These are phyloP conservation scores for Poeciliopsis prolifica DNA, from an alignment of 2,113 vertebrate genomes.

Conservation along the genomic window DNA sequence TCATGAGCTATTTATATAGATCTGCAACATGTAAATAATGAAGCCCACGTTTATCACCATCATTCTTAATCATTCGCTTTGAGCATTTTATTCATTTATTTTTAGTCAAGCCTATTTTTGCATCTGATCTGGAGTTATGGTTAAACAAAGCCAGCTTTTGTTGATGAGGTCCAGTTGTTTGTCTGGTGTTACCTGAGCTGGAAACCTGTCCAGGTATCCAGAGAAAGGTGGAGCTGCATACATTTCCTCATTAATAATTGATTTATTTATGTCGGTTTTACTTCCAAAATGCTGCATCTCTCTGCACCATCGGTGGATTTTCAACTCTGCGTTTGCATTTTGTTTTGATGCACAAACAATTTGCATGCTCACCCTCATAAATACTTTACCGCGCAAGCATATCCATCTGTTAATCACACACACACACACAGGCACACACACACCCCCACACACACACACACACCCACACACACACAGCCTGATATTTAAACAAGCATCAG, in stretches of 20 bases:
- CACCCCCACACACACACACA: neutral
- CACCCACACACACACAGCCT: neutral
- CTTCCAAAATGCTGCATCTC: neutral
- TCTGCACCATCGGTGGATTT: neutral
- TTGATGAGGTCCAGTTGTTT: neutral
- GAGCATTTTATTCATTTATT: too few species aligned
- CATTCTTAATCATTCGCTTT: too few species aligned
- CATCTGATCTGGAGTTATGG: too few species aligned
- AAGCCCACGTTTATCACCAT: neutral
- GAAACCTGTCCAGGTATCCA: neutral
- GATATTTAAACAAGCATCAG: slow-evolving; percentile 1
- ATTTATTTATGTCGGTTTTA: neutral
- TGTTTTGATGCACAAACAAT: neutral
- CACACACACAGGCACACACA: neutral
- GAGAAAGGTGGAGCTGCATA: neutral
- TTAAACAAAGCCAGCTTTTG: neutral
- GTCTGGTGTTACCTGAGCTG: neutral
- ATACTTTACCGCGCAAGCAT: neutral
- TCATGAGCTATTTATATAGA: neutral
- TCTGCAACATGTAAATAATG: neutral
- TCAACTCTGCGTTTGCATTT: neutral
- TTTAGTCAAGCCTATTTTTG: too few species aligned
- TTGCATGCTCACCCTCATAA: neutral
- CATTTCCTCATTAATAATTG: neutral
- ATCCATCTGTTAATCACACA: neutral